These are phyloP conservation scores for Caradrina clavipalpis DNA, from an alignment of 2,888 invertebrate genomes.

Conservation along the genomic window DNA sequence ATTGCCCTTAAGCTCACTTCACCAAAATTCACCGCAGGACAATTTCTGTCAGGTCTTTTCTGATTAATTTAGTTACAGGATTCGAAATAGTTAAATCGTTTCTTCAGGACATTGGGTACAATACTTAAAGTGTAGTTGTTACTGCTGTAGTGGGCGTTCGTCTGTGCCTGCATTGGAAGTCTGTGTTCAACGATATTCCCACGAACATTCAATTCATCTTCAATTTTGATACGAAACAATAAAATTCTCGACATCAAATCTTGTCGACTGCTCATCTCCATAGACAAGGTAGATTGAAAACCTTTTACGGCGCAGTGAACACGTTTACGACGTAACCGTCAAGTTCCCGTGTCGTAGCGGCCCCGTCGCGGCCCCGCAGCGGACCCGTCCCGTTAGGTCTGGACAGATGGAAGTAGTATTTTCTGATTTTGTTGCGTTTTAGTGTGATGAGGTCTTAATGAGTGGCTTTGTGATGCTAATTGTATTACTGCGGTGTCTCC, in stretches of 20 bases:
- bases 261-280: background rate
- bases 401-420: background rate
- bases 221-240: slow-evolving; percentile 32
- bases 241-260: slow-evolving; percentile 27
- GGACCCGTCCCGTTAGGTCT: slow-evolving; percentile 15
- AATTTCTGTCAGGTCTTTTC: too few relatives aligned
- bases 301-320: slow-evolving; percentile 37
- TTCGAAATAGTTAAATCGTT: too few relatives aligned
- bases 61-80: too few relatives aligned
- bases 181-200: slow-evolving; percentile 9
- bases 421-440: slow-evolving; percentile 33
- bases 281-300: slow-evolving; percentile 37
- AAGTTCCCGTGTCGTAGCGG: background rate
- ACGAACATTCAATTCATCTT: slow-evolving; percentile 19
- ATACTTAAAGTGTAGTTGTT: too few relatives aligned
- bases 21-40: too few relatives aligned
- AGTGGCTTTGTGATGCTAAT: slow-evolving; percentile 33
- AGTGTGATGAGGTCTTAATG: slow-evolving; percentile 21
- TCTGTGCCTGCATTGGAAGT: background rate
- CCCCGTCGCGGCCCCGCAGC: slow-evolving; percentile 11
- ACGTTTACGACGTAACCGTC: slow-evolving; percentile 31
- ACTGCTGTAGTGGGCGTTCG: background rate
- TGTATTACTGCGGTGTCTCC: slow-evolving; percentile 9
- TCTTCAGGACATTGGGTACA: too few relatives aligned
- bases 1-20: too few relatives aligned